A percentile compares a stretch with the other conserved stretches of the same genome.
Conservation (phyloP, 2,113 vertebrate genomes). For the Muntiacus muntjak region DNA sequence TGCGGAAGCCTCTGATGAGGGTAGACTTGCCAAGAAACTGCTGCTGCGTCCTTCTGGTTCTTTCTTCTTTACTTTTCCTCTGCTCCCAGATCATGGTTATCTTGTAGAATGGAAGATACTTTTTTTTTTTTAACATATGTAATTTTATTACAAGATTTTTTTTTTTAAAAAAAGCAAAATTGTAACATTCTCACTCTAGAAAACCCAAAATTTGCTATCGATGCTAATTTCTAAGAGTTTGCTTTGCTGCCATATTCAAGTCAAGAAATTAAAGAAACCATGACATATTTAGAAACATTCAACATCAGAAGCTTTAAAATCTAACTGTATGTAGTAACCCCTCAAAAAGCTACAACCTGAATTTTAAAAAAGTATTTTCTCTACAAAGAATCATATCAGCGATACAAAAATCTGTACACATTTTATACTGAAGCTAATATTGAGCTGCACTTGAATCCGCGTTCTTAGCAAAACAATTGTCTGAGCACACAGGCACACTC, state of each 20-base stretch:
- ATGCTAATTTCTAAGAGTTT: slow-evolving; percentile 79
- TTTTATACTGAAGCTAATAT: slow-evolving; percentile 87
- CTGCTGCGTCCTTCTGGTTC: not conserved
- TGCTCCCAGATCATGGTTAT: not conserved
- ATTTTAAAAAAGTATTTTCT: slow-evolving; percentile 83
- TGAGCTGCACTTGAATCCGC: slow-evolving; percentile 91
- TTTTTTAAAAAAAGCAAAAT: slow-evolving; percentile 82
- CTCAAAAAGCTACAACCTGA: slow-evolving; percentile 81
- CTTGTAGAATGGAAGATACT: not conserved
- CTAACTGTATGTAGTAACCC: slow-evolving; percentile 78
- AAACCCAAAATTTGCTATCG: slow-evolving; percentile 84
- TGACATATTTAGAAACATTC: slow-evolving; percentile 87
- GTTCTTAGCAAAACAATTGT: slow-evolving; percentile 88
- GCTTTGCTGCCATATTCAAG: slow-evolving; percentile 77
- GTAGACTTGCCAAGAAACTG: not conserved
- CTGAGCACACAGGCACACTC: slow-evolving; percentile 71
- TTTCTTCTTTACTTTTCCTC: not conserved
- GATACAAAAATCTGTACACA: slow-evolving; percentile 93
- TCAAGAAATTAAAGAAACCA: slow-evolving; percentile 82
- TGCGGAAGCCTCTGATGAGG: not conserved
- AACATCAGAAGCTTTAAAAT: slow-evolving; percentile 80
- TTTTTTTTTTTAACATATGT: slow-evolving; percentile 85
- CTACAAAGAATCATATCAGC: slow-evolving; percentile 85
- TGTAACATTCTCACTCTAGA: slow-evolving; percentile 83
- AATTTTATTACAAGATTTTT: slow-evolving; percentile 93